Conservation (phyloP, 2,888 invertebrate genomes). For the Drosophila paracracens region DNA sequence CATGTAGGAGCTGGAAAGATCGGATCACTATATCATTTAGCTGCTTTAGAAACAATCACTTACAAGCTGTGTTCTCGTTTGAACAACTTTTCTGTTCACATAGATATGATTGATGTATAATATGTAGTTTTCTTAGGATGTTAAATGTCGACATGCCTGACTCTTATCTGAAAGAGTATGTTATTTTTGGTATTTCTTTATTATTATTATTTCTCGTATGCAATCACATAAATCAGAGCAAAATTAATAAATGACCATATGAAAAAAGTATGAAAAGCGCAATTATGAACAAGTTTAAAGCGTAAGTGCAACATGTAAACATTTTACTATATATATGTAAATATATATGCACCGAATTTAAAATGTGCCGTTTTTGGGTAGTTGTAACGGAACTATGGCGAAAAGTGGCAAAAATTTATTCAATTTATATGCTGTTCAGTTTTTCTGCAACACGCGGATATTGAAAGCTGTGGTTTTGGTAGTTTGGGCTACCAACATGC, state of each 20-base stretch:
- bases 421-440: slow-evolving; percentile 43
- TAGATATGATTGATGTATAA: neutral
- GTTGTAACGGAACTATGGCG: slow-evolving; percentile 41
- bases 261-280: slow-evolving; percentile 45
- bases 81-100: neutral
- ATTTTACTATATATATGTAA: slow-evolving; percentile 40
- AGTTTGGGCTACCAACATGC: slow-evolving; percentile 17
- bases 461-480: slow-evolving; percentile 72
- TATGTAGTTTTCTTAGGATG: neutral
- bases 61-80: neutral
- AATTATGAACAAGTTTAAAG: slow-evolving; percentile 72
- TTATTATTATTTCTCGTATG: neutral
- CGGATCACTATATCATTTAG: neutral
- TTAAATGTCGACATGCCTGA: neutral
- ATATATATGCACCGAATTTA: neutral
- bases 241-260: slow-evolving; percentile 73
- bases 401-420: slow-evolving; percentile 45
- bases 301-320: slow-evolving; percentile 66
- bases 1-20: neutral
- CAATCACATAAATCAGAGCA: slow-evolving; percentile 64
- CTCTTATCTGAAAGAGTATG: neutral
- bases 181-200: slow-evolving; percentile 3
- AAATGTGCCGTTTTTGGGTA: neutral
- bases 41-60: neutral
- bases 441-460: slow-evolving; percentile 56